Evolutionary conservation across 1,140 invertebrate species (phyloP).

Genomic region (Drosophila kohkoa): DNA sequence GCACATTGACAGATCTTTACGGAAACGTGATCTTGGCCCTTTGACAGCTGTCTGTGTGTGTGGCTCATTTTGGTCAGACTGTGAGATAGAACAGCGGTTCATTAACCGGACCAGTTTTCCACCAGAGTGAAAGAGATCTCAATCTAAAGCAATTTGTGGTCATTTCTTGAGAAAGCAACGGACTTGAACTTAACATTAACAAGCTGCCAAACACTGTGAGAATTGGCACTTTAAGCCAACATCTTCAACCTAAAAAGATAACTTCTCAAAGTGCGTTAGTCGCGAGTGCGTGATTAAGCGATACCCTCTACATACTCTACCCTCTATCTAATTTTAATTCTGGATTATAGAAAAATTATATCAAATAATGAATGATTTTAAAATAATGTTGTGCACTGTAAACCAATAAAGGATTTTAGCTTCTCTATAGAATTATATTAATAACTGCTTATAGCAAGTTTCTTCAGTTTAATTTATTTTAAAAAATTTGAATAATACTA

Average conservation of each 20-base stretch:
- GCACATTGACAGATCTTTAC: slow-evolving; percentile 29
- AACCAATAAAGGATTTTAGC: too few relatives aligned
- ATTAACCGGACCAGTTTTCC: slow-evolving; percentile 52
- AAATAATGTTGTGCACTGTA: too few relatives aligned
- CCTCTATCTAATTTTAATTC: too few relatives aligned
- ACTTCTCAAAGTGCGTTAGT: background rate
- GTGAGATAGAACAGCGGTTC: slow-evolving; percentile 28
- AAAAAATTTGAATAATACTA: too few relatives aligned
- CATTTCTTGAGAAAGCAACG: slow-evolving; percentile 54
- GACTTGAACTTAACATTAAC: slow-evolving; percentile 29
- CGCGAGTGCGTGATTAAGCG: background rate
- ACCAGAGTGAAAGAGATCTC: slow-evolving; percentile 33
- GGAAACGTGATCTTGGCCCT: slow-evolving; percentile 50
- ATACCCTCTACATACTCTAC: background rate
- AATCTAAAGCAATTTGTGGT: slow-evolving; percentile 46
- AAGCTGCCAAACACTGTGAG: slow-evolving; percentile 30
- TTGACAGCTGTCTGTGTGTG: background rate
- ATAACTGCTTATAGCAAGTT: too few relatives aligned
- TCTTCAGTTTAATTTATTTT: too few relatives aligned
- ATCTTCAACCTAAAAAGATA: slow-evolving; percentile 23
- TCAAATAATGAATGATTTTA: too few relatives aligned
- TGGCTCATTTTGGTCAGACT: background rate
- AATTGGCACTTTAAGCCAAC: slow-evolving; percentile 45
- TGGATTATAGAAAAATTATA: too few relatives aligned
- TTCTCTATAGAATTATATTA: too few relatives aligned